Evolutionary conservation across 2,113 vertebrate species (phyloP).

Genomic region (Fregetta grallaria): DNA sequence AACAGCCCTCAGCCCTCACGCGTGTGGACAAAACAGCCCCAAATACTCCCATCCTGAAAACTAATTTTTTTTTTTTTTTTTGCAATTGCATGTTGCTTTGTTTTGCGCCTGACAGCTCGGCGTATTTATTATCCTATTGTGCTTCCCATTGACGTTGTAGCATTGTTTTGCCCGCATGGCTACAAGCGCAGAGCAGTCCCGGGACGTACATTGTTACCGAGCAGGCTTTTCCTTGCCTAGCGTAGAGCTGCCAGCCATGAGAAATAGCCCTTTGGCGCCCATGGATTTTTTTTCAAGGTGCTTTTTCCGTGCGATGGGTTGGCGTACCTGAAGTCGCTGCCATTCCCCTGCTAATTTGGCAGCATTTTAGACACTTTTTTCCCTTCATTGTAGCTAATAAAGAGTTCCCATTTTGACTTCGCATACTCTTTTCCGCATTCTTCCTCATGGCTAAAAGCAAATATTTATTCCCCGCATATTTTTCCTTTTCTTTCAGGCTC

Average conservation of each 20-base stretch:
- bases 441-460: slow-evolving; percentile 71
- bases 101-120: slow-evolving; percentile 49
- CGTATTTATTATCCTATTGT: slow-evolving; percentile 67
- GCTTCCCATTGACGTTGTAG: slow-evolving; percentile 50
- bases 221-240: slow-evolving; percentile 57
- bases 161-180: slow-evolving; percentile 57
- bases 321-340: neutral
- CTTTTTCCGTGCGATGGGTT: neutral
- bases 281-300: neutral
- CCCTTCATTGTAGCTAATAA: slow-evolving; percentile 15
- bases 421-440: slow-evolving; percentile 58
- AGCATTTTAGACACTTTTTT: neutral
- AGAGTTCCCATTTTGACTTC: slow-evolving; percentile 9
- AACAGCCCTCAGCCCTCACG: neutral
- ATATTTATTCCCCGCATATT: slow-evolving; percentile 75
- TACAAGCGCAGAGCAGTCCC: slow-evolving; percentile 37
- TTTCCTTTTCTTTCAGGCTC: slow-evolving; percentile 56
- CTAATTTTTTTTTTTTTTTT: neutral
- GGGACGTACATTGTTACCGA: slow-evolving; percentile 43
- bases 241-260: slow-evolving; percentile 54
- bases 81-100: slow-evolving; percentile 2
- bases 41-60: slow-evolving; percentile 7
- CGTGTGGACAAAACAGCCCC: neutral
- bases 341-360: neutral
- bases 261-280: neutral